Evolutionary conservation across 2,113 vertebrate species (phyloP), one percentile per base, ranked within the genome.

Genomic region (Paratilapia polleni): DNA sequence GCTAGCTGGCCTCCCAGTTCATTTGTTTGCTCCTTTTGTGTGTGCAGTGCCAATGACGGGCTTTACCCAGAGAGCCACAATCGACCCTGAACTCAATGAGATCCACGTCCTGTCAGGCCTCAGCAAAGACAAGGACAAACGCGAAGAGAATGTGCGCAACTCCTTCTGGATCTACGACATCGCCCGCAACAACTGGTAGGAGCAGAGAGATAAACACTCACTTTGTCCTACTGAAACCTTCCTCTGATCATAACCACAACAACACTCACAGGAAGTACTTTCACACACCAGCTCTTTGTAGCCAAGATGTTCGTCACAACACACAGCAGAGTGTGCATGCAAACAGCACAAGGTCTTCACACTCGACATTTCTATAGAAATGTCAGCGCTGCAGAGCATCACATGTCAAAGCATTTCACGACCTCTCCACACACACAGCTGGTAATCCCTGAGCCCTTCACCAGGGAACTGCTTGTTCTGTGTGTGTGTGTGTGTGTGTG

Each of bases 121-220:
- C 80, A 99, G 98, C 93, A 99, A 99, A 93, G 98, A 99, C 94
- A 99, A 99, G 85, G 98, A 99, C 92, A 99, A 99, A 41, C 94
- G 98, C 0, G 98, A 99, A 91, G 98, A 99, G 93, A 99, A 99
- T 3, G 98, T 99, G 41, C 97, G 98, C 86, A 99, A 99, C 96
- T 99, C 98, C 54, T 99, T 99, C 95, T 99, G 98, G 98, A 99
- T 99, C 94, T 99, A 99, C 52, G 98, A 99, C 96, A 99, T 99
- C 31, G 97, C 98, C 70, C 97, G 98, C 73, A 99, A 99, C 94
- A 99, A 97, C 94, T 99, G 98, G 98, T 99, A 96, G 63, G 89
- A 60, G 12, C 5, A 5, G 3, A 64, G 20, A 38, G n/a, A 43
- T 11, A 57, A 8, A 78, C 9, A 54, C 66, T 24, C 57, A 12